phyloP scores from a whole-genome alignment of 2,888 invertebrate genomes.

The Choreutis nemorana region DNA sequence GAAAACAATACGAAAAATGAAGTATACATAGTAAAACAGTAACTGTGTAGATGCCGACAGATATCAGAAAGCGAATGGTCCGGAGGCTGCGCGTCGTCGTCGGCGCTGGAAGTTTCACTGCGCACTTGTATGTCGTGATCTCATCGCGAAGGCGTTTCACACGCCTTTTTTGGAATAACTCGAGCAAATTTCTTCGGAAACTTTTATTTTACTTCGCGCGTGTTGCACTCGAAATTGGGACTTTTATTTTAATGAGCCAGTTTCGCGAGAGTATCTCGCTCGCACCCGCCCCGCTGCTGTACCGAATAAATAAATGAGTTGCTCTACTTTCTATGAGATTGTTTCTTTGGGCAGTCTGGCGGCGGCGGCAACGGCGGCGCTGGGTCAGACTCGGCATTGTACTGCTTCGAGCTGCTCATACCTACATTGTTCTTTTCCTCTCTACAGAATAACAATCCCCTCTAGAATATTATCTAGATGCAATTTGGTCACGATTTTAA shows the following conservation, averaged over 20 bases:
- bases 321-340: conserved; percentile 66
- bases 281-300: conserved; percentile 40
- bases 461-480: conserved; percentile 22
- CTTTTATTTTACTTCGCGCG: conserved; percentile 56
- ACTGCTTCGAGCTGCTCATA: conserved; percentile 16
- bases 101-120: conserved; percentile 58
- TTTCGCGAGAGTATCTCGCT: conserved; percentile 48
- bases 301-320: conserved; percentile 64
- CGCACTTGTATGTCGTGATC: conserved; percentile 44
- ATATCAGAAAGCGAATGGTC: conserved; percentile 22
- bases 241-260: conserved; percentile 66
- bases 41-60: no score
- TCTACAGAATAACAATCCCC: conserved; percentile 27
- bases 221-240: conserved; percentile 57
- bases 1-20: no score
- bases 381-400: conserved; percentile 18
- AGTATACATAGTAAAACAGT: no score
- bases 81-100: conserved; percentile 23
- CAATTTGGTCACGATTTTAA: conserved; percentile 34
- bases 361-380: conserved; percentile 6
- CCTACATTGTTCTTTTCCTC: conserved; percentile 30
- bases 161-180: conserved; percentile 62
- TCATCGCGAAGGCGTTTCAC: conserved; percentile 47
- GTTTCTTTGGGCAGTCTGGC: conserved; percentile 50
- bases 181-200: conserved; percentile 62